Conservation (phyloP, 1,140 invertebrate genomes). For the Cydia pomonella region DNA sequence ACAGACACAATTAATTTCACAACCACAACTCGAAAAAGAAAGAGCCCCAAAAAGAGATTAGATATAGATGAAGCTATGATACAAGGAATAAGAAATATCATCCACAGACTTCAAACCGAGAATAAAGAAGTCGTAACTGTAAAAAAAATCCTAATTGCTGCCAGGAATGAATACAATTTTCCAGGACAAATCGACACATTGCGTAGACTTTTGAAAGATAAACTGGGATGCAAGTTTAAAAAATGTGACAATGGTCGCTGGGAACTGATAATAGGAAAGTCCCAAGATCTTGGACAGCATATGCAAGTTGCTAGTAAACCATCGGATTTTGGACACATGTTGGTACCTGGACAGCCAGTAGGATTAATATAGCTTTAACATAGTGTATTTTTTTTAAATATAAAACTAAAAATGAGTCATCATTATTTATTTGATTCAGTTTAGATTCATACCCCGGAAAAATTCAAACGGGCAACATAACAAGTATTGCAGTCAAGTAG, state of each 20-base stretch:
- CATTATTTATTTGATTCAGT: too few species aligned
- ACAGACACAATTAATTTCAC: background rate
- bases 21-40: background rate
- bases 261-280: background rate
- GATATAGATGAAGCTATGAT: conserved; percentile 1
- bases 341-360: background rate
- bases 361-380: background rate
- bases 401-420: too few species aligned
- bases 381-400: background rate
- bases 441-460: too few species aligned
- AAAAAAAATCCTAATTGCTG: conserved; percentile 1
- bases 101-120: background rate
- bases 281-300: background rate
- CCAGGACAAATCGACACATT: conserved; percentile 9
- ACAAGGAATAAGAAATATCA: background rate
- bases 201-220: conserved; percentile 8
- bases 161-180: background rate
- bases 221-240: background rate
- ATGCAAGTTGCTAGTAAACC: background rate
- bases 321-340: background rate
- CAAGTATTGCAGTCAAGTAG: too few species aligned
- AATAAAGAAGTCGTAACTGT: background rate
- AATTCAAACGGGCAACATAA: too few species aligned
- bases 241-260: conserved; percentile 9
- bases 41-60: conserved; percentile 6